These are phyloP conservation scores for Lepidocyrtinus sp. DNA, from an alignment of 2,888 invertebrate genomes.

Conservation along the genomic window DNA sequence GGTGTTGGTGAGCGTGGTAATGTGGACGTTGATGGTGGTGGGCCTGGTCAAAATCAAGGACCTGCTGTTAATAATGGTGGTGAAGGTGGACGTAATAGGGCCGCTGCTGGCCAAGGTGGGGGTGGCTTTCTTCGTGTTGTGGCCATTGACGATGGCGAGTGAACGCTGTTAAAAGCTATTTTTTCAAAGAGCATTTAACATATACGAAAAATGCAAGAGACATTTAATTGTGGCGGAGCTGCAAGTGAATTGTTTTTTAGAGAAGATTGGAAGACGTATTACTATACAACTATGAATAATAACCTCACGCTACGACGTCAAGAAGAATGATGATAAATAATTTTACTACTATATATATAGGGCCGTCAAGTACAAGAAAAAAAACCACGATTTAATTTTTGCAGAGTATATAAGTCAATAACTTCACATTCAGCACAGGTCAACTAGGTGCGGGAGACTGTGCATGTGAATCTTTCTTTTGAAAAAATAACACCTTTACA, in stretches of 20 bases:
- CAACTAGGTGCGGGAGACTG: not conserved
- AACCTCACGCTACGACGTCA: conserved; percentile 24
- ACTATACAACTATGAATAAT: conserved; percentile 37
- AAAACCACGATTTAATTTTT: conserved; percentile 23
- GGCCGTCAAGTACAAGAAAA: conserved; percentile 58
- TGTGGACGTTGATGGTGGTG: conserved; percentile 50
- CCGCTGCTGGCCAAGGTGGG: conserved; percentile 59
- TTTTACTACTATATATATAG: conserved; percentile 19
- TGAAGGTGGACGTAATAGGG: conserved; percentile 59
- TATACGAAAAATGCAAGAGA: conserved; percentile 46
- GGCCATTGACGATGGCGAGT: conserved; percentile 65
- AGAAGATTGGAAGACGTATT: conserved; percentile 55
- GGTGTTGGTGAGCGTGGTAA: conserved; percentile 41
- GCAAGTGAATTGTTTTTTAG: conserved; percentile 51
- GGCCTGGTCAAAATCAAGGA: conserved; percentile 57
- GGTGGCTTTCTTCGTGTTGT: conserved; percentile 68
- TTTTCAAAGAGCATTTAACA: conserved; percentile 34
- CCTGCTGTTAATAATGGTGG: conserved; percentile 52
- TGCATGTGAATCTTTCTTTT: not conserved
- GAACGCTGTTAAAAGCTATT: conserved; percentile 30
- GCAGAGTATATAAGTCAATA: conserved; percentile 1
- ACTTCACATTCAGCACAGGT: no score
- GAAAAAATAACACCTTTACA: not conserved
- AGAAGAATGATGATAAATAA: no score
- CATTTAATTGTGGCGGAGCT: conserved; percentile 16